phyloP scores from a whole-genome alignment of 2,797 vertebrate species.

The Chiroxiphia lanceolata region DNA sequence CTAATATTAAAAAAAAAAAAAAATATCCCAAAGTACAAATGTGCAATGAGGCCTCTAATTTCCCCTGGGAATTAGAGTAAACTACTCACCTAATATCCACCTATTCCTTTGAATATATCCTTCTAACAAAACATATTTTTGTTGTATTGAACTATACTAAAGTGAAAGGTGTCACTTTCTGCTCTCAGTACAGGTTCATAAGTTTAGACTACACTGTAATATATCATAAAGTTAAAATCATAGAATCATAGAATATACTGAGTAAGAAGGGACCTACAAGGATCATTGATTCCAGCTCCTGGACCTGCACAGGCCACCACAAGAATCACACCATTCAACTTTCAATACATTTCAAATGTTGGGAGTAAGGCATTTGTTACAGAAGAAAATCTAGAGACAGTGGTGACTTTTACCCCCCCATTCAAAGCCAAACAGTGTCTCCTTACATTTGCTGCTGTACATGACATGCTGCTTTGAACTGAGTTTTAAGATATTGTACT shows the following conservation, averaged over 20 bases:
- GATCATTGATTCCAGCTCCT: not conserved
- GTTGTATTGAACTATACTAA: not conserved
- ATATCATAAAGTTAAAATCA: not conserved
- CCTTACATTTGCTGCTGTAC: not conserved
- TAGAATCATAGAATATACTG: not conserved
- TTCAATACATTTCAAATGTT: not conserved
- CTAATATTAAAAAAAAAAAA: not conserved
- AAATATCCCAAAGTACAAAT: not conserved
- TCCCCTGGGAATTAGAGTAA: not conserved
- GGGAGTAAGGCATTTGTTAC: not conserved
- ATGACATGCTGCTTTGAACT: constrained; percentile 9
- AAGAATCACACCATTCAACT: not conserved
- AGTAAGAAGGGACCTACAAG: not conserved
- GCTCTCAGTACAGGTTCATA: not conserved
- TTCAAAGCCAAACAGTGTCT: not conserved
- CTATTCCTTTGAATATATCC: not conserved
- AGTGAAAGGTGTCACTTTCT: not conserved
- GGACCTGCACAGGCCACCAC: not conserved
- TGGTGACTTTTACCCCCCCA: not conserved
- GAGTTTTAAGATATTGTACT: constrained; percentile 8
- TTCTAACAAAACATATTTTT: not conserved
- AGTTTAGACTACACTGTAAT: not conserved
- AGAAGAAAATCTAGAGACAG: not conserved
- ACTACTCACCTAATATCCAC: not conserved
- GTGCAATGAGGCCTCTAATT: not conserved